Evolutionary conservation across 2,797 vertebrate genomes (phyloP), one percentile per base, ranked within the genome.

Genomic region (Tragelaphus eurycerus): DNA sequence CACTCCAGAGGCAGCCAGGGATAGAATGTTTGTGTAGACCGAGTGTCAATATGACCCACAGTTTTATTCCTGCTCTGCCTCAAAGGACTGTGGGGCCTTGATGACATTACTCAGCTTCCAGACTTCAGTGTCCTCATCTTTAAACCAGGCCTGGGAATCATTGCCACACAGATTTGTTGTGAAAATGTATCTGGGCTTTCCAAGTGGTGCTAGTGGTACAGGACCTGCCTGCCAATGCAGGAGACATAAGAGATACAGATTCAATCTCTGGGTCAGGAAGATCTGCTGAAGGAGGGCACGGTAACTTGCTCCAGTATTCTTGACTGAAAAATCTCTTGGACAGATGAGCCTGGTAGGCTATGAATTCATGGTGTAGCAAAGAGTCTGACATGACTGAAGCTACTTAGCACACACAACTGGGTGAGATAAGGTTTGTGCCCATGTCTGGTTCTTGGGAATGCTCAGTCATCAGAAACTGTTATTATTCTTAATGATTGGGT

Each of bases 41-140:
- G 0, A 8, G 14, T 31, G 1, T 62, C 29, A 62, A 0, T 0
- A 0, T 31, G 29, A 7, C 60, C 60, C 60, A 7, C 23, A 2
- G n/a, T 43, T 93, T 81, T 50, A 79, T 52, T 23, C 60, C 0
- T 0, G 4, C 43, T n/a, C 67, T 25, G 46, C 29, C 29, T 31
- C 60, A 31, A 0, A 62, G 8, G 3, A 27, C 7, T 17, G 3
- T 17, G 11, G 27, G 87, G 57, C 57, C 74, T 83, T 27, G 27
- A 17, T 12, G 64, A 74, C 3, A 38, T 57, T 29, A 54, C 55
- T 34, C 2, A 0, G 60, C 81, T 62, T 16, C 60, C 14, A n/a
- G 29, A 16, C 29, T 2, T 62, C 60, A 62, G 14, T 0, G 60
- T 62, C 62, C 55, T 93, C 3, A 3, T 71, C 57, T 23, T 89